These are phyloP conservation scores for Cephalopholis sonnerati DNA, from an alignment of 2,113 vertebrate genomes.

Conservation along the genomic window DNA sequence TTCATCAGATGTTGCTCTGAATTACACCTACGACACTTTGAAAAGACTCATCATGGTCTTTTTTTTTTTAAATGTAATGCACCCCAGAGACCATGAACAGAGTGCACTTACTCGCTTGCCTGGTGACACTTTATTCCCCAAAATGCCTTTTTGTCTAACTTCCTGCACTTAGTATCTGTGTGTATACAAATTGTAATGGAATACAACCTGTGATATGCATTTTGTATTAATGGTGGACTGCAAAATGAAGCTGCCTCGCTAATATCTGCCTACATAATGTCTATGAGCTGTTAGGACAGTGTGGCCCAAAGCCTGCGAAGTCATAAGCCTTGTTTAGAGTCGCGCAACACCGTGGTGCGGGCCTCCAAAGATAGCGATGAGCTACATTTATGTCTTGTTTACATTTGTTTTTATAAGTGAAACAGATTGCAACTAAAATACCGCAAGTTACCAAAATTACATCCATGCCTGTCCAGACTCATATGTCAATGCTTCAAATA, in stretches of 20 bases:
- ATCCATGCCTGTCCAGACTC: too few relatives aligned
- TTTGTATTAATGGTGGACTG: not conserved
- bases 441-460: too few relatives aligned
- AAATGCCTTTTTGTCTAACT: not conserved
- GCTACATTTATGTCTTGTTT: too few relatives aligned
- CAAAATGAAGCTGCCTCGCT: not conserved
- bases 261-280: not conserved
- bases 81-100: not conserved
- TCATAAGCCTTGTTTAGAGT: too few relatives aligned
- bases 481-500: too few relatives aligned
- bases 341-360: too few relatives aligned
- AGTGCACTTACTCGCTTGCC: not conserved
- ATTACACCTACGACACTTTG: constrained; percentile 33
- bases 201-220: not conserved
- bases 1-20: constrained; percentile 45
- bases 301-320: not conserved
- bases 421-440: too few relatives aligned
- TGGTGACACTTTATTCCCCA: not conserved
- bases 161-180: not conserved
- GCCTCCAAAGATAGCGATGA: too few relatives aligned
- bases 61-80: constrained; percentile 1
- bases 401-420: too few relatives aligned
- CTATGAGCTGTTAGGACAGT: not conserved
- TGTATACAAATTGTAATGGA: not conserved
- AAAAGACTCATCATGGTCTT: constrained; percentile 3